phyloP scores from a whole-genome alignment of 2,888 invertebrate species.

The Gasteruption jaculator region DNA sequence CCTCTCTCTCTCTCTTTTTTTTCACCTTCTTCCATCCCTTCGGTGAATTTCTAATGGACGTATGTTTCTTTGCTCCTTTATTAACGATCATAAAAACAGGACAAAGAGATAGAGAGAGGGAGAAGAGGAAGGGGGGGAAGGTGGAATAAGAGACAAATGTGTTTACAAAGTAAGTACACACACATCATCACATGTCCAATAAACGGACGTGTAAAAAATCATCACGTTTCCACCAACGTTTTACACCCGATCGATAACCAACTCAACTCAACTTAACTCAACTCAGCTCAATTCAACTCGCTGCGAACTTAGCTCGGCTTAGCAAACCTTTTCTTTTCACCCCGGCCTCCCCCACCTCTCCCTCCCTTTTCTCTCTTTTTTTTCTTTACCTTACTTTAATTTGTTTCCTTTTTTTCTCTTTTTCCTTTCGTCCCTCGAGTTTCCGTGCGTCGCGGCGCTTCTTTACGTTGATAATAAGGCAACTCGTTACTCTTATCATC shows the following conservation, averaged over 20 bases:
- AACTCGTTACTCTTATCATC: too few species aligned
- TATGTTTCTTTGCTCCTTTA: not conserved
- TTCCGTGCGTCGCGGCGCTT: slow-evolving; percentile 22
- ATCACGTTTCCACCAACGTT: slow-evolving; percentile 37
- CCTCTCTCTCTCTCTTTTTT: not conserved
- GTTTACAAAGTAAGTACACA: slow-evolving; percentile 19
- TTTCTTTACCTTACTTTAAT: too few species aligned
- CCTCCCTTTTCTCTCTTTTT: slow-evolving; percentile 5
- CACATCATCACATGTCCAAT: slow-evolving; percentile 25
- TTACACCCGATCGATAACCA: slow-evolving; percentile 40
- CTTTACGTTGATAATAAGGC: too few species aligned
- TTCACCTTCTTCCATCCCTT: not conserved
- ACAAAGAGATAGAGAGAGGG: not conserved
- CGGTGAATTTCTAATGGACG: not conserved
- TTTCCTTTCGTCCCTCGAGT: slow-evolving; percentile 25
- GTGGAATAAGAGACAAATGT: not conserved
- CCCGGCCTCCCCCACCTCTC: slow-evolving; percentile 16
- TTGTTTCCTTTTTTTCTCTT: slow-evolving; percentile 24
- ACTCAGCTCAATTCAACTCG: too few species aligned
- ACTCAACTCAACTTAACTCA: too few species aligned
- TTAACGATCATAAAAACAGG: not conserved
- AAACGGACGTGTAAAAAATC: slow-evolving; percentile 33
- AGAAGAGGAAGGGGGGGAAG: too few species aligned
- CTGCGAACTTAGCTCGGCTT: too few species aligned
- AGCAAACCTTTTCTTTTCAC: slow-evolving; percentile 42